A percentile compares a stretch with the other conserved stretches of the same genome.
These are phyloP conservation scores for Polietes domitor DNA, from an alignment of 2,888 invertebrate species.

Conservation along the genomic window DNA sequence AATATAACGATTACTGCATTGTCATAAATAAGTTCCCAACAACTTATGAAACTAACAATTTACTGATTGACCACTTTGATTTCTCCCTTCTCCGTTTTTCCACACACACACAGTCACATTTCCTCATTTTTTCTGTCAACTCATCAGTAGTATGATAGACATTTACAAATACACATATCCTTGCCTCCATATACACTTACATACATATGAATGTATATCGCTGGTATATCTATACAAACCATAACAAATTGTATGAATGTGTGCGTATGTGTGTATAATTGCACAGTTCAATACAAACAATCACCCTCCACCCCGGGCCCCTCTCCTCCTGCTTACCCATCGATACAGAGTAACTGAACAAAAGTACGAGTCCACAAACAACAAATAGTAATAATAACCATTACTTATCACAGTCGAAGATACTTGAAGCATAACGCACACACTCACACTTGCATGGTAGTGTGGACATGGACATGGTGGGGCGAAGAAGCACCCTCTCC, in stretches of 20 bases:
- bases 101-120: neutral
- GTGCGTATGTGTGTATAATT: conserved; percentile 48
- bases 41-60: conserved; percentile 51
- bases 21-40: conserved; percentile 24
- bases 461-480: neutral
- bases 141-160: conserved; percentile 58
- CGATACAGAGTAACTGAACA: neutral
- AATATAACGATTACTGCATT: conserved; percentile 25
- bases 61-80: conserved; percentile 61
- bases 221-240: conserved; percentile 42
- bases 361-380: conserved; percentile 39
- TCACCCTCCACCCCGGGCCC: neutral
- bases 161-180: neutral
- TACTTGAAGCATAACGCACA: conserved; percentile 26
- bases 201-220: too few relatives aligned
- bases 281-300: conserved; percentile 54
- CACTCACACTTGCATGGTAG: neutral
- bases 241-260: conserved; percentile 56
- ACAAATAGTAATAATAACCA: conserved; percentile 58
- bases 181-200: neutral
- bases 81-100: neutral
- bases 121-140: conserved; percentile 46
- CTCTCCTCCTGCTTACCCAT: conserved; percentile 5
- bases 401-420: conserved; percentile 54
- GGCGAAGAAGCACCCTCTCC: neutral